These are phyloP conservation scores for Phocoena phocoena DNA, from an alignment of 2,113 vertebrate genomes.

Conservation along the genomic window DNA sequence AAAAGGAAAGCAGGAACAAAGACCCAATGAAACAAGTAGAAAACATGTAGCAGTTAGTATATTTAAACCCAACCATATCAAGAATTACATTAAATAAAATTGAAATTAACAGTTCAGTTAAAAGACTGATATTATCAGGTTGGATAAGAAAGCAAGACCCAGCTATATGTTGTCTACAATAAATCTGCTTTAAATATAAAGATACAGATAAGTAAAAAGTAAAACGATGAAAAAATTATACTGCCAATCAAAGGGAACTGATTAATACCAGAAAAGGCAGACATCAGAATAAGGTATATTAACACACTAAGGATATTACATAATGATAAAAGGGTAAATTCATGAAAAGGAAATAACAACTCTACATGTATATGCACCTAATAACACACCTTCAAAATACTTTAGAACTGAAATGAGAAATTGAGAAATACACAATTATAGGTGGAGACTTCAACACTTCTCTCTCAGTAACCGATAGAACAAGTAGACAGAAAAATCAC, in stretches of 20 bases:
- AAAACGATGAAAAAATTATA: not conserved
- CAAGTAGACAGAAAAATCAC: too few relatives aligned
- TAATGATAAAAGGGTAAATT: not conserved
- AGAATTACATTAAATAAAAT: too few relatives aligned
- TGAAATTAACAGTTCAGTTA: too few relatives aligned
- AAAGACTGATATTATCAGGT: too few relatives aligned
- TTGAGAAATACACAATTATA: not conserved
- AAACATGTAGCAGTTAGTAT: not conserved
- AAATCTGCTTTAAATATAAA: not conserved
- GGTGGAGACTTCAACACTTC: not conserved
- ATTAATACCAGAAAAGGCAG: not conserved
- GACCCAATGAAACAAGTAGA: not conserved
- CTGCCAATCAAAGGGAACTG: not conserved
- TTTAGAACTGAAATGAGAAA: not conserved
- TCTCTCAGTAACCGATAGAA: too few relatives aligned
- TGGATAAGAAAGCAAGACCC: too few relatives aligned
- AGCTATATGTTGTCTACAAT: not conserved
- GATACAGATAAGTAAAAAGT: not conserved
- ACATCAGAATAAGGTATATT: not conserved
- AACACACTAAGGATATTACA: not conserved
- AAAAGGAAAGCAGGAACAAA: not conserved
- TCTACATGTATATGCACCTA: not conserved
- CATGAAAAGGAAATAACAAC: not conserved
- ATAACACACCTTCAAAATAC: not conserved
- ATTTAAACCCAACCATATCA: not conserved